Evolutionary conservation across 2,113 vertebrate species (phyloP).

Genomic region (Tichodroma muraria): DNA sequence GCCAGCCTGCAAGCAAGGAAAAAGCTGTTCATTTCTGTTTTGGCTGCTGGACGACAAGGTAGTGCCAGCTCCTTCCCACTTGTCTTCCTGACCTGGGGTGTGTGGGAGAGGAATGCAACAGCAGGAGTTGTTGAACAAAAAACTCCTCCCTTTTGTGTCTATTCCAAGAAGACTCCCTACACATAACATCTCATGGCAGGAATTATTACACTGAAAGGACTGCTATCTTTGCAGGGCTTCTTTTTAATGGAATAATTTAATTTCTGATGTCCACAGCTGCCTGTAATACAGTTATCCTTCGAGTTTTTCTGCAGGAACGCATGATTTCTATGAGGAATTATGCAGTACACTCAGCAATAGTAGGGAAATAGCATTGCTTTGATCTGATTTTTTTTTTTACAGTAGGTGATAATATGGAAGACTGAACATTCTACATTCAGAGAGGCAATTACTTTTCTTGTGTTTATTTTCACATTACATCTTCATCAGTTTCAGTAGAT

Average conservation of each 20-base stretch:
- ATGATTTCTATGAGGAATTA: neutral
- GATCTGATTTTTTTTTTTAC: neutral
- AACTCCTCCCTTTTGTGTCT: neutral
- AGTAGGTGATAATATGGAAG: neutral
- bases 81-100: fast-evolving
- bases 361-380: neutral
- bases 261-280: neutral
- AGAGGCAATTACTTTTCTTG: neutral
- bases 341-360: neutral
- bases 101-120: neutral
- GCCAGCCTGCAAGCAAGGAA: neutral
- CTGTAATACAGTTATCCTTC: neutral
- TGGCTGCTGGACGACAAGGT: neutral
- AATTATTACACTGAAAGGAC: neutral
- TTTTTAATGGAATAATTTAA: neutral
- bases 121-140: neutral
- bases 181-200: neutral
- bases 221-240: neutral
- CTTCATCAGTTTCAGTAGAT: neutral
- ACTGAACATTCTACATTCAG: neutral
- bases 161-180: neutral
- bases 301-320: neutral
- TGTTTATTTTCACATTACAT: neutral
- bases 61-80: neutral
- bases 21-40: fast-evolving